Percentiles rank a stretch among this genome's conserved stretches.
phyloP scores from a whole-genome alignment of 2,797 vertebrate species.

The Lagocephalus sceleratus region DNA sequence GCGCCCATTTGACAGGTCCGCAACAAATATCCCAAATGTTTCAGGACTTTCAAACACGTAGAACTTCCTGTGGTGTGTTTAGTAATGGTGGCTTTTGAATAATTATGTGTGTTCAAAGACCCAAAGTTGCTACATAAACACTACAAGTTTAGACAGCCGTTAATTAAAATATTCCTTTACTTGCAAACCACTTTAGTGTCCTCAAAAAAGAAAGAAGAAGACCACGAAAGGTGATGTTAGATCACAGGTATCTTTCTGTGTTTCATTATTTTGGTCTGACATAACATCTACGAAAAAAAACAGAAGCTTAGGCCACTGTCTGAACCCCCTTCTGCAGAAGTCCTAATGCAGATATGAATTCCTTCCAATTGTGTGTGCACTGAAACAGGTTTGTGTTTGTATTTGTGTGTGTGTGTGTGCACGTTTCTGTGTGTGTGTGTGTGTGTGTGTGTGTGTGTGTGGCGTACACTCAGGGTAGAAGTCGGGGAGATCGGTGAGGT shows the following conservation, averaged over 20 bases:
- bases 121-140: not conserved
- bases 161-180: not conserved
- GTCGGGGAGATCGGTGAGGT: conserved; percentile 45
- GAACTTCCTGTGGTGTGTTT: too few relatives aligned
- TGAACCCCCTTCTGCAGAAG: too few relatives aligned
- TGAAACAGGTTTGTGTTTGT: conserved; percentile 4
- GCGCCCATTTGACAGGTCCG: not conserved
- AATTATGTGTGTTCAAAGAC: not conserved
- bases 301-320: too few relatives aligned
- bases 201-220: too few relatives aligned
- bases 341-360: not conserved
- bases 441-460: not conserved
- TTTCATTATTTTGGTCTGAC: too few relatives aligned
- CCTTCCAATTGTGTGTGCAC: not conserved
- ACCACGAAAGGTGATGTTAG: too few relatives aligned
- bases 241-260: too few relatives aligned
- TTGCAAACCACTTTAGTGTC: not conserved
- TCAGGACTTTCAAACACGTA: conserved; percentile 10
- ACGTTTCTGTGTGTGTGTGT: too few relatives aligned
- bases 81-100: too few relatives aligned
- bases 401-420: not conserved
- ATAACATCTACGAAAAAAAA: too few relatives aligned
- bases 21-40: conserved; percentile 1
- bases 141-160: not conserved
- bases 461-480: conserved; percentile 59